These are phyloP conservation scores for Gibbula magus DNA, from an alignment of 2,888 invertebrate genomes.

Conservation along the genomic window DNA sequence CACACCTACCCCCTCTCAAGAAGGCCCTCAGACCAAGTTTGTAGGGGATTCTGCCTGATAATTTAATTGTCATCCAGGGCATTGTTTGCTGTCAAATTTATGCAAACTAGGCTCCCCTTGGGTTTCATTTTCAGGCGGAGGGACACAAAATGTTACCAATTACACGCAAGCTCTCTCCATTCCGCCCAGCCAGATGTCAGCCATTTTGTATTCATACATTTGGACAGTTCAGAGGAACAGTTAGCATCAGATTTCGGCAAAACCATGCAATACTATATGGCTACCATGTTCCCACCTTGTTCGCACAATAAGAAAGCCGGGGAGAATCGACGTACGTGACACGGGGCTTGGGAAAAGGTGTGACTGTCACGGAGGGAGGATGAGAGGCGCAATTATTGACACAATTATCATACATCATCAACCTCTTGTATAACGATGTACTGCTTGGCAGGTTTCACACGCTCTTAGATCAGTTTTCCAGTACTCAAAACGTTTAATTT, in stretches of 20 bases:
- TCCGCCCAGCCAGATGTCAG: constrained; percentile 39
- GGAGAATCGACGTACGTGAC: too few relatives aligned
- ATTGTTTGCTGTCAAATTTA: constrained; percentile 39
- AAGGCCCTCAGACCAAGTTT: neutral
- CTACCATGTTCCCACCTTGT: too few relatives aligned
- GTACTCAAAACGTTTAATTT: too few relatives aligned
- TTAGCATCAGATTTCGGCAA: neutral
- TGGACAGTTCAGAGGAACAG: neutral
- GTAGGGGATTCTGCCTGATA: constrained; percentile 37
- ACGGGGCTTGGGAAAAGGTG: neutral
- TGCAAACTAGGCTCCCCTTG: constrained; percentile 32
- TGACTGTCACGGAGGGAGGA: neutral
- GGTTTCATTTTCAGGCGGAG: constrained; percentile 7
- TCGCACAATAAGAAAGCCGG: too few relatives aligned
- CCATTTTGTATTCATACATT: constrained; percentile 5
- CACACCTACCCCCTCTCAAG: neutral
- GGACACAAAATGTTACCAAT: constrained; percentile 37
- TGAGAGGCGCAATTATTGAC: neutral
- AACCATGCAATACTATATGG: neutral
- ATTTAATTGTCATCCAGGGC: constrained; percentile 37
- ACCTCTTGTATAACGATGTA: too few relatives aligned
- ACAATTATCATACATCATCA: neutral
- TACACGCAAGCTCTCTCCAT: constrained; percentile 28
- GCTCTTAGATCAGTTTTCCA: too few relatives aligned
- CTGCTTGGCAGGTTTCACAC: too few relatives aligned